Evolutionary conservation across 2,888 invertebrate species (phyloP), one percentile per base, ranked within the genome.

Genomic region (Antheraea yamamai): DNA sequence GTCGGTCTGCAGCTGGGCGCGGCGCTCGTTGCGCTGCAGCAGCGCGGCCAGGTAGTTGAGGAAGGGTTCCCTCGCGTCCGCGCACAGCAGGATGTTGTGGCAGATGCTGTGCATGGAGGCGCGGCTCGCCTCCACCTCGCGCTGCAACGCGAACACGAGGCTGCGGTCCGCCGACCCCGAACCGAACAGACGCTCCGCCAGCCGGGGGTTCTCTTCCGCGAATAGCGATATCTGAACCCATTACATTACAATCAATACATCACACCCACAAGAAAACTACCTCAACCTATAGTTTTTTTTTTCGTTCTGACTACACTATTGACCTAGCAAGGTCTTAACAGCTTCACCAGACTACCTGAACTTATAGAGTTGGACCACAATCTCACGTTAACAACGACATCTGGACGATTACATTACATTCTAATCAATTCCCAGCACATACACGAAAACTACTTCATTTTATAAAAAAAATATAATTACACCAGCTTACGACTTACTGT

Each of bases 1-100:
- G 88, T 99, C 98, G 55, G 97, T 97, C 88, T 98, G 98, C 82
- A 99, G 95, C 89, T 99, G 99, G 2, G 98, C 96, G 61, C 99
- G 96, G 79, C 98, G 97, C 82, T 97, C 97, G 87, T 99, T 99
- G 82, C 96, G 93, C 77, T 96, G 96, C 75, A 99, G 90, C 14
- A 98, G 92, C 74, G 96, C 95, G 0, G 97, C 96, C 75, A 99
- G 95, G 91, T 97, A 99, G 76, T 96, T 95, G 74, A 99, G 94
- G 79, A 98, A 97, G 0, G 96, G 95, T 77, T 98, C 97, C 70
- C 99, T 95, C 76, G 98, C 98, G 73, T 96, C 96, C 2, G 96
- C 95, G 85, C 98, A 98, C 12, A 97, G 96, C 75, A 99, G 95
- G 75, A 99, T 95, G 78, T 97, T 96, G 89, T 98, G 98, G 84